phyloP scores from a whole-genome alignment of 2,888 invertebrate species.

The Loripinus fragilis region DNA sequence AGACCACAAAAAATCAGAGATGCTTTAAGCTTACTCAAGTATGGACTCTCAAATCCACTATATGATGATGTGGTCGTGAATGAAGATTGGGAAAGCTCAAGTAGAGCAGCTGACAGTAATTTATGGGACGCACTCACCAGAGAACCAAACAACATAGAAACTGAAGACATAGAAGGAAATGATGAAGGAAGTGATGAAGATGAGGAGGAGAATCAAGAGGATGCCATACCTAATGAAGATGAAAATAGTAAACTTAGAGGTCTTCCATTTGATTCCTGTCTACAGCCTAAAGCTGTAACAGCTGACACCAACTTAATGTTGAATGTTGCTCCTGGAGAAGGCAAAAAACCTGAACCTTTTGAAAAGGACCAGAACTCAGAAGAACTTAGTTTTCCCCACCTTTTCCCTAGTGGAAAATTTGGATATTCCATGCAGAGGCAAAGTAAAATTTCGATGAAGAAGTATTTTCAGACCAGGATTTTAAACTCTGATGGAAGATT shows the following conservation, averaged over 20 bases:
- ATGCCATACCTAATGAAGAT: constrained; percentile 18
- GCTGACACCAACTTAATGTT: constrained; percentile 22
- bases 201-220: neutral
- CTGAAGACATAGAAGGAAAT: neutral
- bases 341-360: constrained; percentile 37
- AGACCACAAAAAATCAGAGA: constrained; percentile 39
- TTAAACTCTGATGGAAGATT: constrained; percentile 53
- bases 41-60: constrained; percentile 27
- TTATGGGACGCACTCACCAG: neutral
- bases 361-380: constrained; percentile 31
- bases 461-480: constrained; percentile 42
- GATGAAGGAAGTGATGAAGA: neutral
- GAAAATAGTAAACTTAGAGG: constrained; percentile 33
- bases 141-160: neutral
- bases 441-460: constrained; percentile 34
- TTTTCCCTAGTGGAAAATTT: constrained; percentile 46
- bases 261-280: constrained; percentile 39
- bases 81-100: constrained; percentile 26
- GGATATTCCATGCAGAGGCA: constrained; percentile 25
- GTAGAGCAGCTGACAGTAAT: neutral
- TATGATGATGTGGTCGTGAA: constrained; percentile 44
- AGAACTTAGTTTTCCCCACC: constrained; percentile 40
- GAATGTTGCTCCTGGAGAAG: constrained; percentile 43
- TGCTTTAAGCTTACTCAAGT: constrained; percentile 42
- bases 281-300: constrained; percentile 45